Evolutionary conservation across 1,140 invertebrate genomes (phyloP).

Genomic region (Zaprionus tsacasi): DNA sequence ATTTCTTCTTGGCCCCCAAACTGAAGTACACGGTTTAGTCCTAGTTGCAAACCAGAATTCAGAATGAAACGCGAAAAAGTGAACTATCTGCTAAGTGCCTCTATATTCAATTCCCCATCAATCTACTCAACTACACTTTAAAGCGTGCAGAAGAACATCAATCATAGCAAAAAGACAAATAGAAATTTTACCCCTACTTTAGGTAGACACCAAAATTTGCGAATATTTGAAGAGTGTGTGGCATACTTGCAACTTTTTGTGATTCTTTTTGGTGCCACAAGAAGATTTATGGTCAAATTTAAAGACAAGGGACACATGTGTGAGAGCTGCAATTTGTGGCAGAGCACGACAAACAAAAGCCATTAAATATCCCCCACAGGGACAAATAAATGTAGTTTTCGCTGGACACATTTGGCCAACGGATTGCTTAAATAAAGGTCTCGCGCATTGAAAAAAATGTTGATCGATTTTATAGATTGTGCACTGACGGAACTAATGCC

Average conservation of each 20-base stretch:
- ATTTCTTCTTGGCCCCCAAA: too few relatives aligned
- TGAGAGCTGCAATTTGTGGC: constrained; percentile 46
- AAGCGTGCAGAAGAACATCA: constrained; percentile 22
- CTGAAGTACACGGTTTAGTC: too few relatives aligned
- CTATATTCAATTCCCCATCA: not conserved
- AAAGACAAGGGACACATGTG: constrained; percentile 51
- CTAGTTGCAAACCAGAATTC: too few relatives aligned
- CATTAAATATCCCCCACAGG: constrained; percentile 15
- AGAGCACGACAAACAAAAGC: constrained; percentile 24
- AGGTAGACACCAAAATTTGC: constrained; percentile 21
- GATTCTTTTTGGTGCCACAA: constrained; percentile 31
- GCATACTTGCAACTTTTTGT: constrained; percentile 36
- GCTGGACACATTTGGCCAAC: constrained; percentile 53
- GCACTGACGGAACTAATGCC: not conserved
- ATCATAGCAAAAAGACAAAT: constrained; percentile 31
- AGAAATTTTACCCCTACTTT: constrained; percentile 7
- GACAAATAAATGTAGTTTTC: constrained; percentile 63
- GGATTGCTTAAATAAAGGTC: constrained; percentile 66
- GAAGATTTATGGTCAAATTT: constrained; percentile 70
- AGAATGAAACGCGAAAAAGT: not conserved
- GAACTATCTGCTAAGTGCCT: constrained; percentile 15
- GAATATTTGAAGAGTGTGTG: constrained; percentile 15
- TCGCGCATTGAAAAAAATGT: constrained; percentile 12
- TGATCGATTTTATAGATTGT: constrained; percentile 58
- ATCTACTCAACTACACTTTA: constrained; percentile 14